Evolutionary conservation across 1,140 invertebrate species (phyloP), one percentile per base, ranked within the genome.

Genomic region (Lepeophtheirus salmonis): DNA sequence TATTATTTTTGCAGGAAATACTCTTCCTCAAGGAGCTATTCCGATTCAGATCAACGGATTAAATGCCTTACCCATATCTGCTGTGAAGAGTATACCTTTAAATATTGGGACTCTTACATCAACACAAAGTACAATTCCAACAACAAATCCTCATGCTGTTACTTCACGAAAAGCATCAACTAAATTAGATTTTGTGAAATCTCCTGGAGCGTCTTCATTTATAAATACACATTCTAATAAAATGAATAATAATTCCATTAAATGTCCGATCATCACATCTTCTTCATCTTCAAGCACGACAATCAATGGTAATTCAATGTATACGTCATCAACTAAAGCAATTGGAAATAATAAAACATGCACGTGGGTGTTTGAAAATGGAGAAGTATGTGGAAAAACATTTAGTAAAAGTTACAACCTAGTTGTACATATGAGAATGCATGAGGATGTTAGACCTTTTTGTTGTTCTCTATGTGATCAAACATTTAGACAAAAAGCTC

Each of bases 391-490:
- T 23, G 60, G 60, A 3, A 61, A 61, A 25, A 58, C 51, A 0
- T 61, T 61, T 26, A 22, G 16, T 18, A 61, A 53, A 48, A 26
- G 21, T 18, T 56, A 56, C 60, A 61, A 61, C 49, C 52, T 61
- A 14, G 53, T 56, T 18, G 50, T 61, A 13, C 60, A 61, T 52
- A 61, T 60, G 60, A 20, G 60, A 6, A 56, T 61, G 57, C 57
- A 59, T 41, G 57, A 59, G 30, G 57, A 59, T 21, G 30, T 59
- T n/a, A 25, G 57, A 22, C 57, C 57, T 14, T 59, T 59, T 50
- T 14, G 16, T n/a, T 59, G 57, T 18, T 52, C 23, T 17, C 16
- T 59, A 21, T 59, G 57, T 41, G 57, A 59, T 41, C 57, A 59
- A 23, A 59, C 57, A 48, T 59, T 59, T 23, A 48, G 57, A 23